Percentiles rank a stretch among this genome's conserved stretches.
Conservation (phyloP, 1,140 invertebrate species). For the Thrips palmi region DNA sequence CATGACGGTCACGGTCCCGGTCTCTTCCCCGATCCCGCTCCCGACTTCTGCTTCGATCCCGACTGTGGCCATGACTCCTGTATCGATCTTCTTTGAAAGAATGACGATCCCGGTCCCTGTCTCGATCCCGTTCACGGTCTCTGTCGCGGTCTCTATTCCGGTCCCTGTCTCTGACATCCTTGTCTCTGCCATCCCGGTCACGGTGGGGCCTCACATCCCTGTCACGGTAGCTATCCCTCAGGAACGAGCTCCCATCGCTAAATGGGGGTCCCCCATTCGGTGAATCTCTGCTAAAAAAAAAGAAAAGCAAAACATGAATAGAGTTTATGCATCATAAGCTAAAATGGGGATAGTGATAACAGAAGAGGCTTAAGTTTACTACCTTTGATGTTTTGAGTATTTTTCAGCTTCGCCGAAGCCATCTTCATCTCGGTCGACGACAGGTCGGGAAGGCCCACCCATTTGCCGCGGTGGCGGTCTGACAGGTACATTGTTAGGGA, state of each 20-base stretch:
- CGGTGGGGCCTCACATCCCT: neutral
- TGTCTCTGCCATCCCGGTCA: slow-evolving; percentile 2
- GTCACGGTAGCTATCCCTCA: slow-evolving; percentile 1
- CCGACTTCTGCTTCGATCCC: slow-evolving; percentile 17
- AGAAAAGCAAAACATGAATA: slow-evolving; percentile 2
- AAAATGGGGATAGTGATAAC: neutral
- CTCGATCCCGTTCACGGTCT: slow-evolving; percentile 17
- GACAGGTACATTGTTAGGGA: slow-evolving; percentile 21
- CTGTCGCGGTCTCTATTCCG: slow-evolving; percentile 17
- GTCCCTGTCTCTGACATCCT: slow-evolving; percentile 9
- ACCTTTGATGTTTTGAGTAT: slow-evolving; percentile 2
- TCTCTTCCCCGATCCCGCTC: slow-evolving; percentile 17
- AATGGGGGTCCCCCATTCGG: slow-evolving; percentile 8
- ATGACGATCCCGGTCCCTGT: slow-evolving; percentile 10
- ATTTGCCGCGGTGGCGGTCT: slow-evolving; percentile 14
- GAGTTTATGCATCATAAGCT: neutral
- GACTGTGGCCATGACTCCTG: too few relatives aligned
- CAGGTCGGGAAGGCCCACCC: slow-evolving; percentile 23
- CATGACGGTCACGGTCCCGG: slow-evolving; percentile 11
- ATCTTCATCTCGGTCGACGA: slow-evolving; percentile 30
- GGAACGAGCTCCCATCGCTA: slow-evolving; percentile 7
- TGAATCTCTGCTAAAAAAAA: slow-evolving; percentile 5
- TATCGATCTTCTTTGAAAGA: too few relatives aligned
- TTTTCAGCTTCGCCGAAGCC: slow-evolving; percentile 28
- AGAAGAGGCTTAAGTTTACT: neutral